Evolutionary conservation across 2,888 invertebrate species (phyloP).

Genomic region (Silvanus unidentatus): DNA sequence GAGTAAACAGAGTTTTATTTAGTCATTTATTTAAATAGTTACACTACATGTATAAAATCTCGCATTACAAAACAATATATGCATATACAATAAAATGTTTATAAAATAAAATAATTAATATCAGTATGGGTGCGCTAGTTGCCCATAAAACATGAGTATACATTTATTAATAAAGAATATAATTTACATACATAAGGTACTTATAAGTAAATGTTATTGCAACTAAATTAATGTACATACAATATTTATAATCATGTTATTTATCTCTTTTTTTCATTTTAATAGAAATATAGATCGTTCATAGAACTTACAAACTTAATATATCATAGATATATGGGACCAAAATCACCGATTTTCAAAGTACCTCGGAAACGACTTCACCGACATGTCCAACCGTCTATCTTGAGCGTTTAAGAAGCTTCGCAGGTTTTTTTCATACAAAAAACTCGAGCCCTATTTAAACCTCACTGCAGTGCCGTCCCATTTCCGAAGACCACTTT

Average conservation of each 20-base stretch:
- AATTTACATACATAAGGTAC: conserved; percentile 1
- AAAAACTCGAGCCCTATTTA: conserved; percentile 31
- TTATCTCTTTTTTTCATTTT: background rate
- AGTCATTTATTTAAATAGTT: no score
- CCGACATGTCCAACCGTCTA: no score
- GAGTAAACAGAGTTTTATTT: no score
- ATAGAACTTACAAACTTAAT: conserved; percentile 90
- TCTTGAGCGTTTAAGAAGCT: conserved; percentile 29
- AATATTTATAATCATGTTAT: background rate
- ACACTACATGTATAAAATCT: no score
- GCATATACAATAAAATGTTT: conserved; percentile 4
- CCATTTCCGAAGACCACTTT: conserved; percentile 11
- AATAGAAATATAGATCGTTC: conserved; percentile 53
- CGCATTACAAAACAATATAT: background rate
- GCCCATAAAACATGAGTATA: conserved; percentile 5
- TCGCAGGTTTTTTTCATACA: conserved; percentile 29
- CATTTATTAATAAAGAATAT: conserved; percentile 8
- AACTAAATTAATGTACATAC: background rate
- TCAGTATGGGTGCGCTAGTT: conserved; percentile 7
- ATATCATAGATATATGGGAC: conserved; percentile 99
- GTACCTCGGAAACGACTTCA: background rate
- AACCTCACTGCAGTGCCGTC: background rate
- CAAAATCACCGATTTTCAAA: conserved; percentile 51
- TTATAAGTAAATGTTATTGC: conserved; percentile 8
- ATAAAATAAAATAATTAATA: conserved; percentile 7